These are phyloP conservation scores for Dryococelus australis DNA, from an alignment of 2,888 invertebrate genomes.

Conservation along the genomic window DNA sequence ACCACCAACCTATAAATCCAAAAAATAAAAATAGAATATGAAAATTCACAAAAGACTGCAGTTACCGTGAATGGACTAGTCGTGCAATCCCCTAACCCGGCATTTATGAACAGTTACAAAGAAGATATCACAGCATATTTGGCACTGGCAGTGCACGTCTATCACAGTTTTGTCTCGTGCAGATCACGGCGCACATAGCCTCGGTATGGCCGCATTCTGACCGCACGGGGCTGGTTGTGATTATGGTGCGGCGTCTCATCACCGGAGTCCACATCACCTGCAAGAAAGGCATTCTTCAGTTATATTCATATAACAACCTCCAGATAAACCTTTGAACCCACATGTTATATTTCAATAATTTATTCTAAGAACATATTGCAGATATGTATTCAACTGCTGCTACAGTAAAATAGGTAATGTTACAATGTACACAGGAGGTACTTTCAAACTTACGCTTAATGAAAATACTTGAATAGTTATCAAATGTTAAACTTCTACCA, in stretches of 20 bases:
- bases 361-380: too few relatives aligned
- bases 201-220: constrained; percentile 47
- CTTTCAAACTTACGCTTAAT: too few relatives aligned
- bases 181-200: constrained; percentile 47
- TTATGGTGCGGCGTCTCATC: constrained; percentile 71
- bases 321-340: neutral
- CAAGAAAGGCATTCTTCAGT: constrained; percentile 32
- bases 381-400: too few relatives aligned
- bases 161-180: constrained; percentile 68
- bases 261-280: constrained; percentile 83
- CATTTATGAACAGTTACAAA: neutral
- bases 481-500: too few relatives aligned
- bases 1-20: neutral
- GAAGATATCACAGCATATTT: neutral
- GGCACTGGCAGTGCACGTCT: neutral
- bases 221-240: constrained; percentile 47
- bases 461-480: too few relatives aligned
- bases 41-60: neutral
- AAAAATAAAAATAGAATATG: neutral
- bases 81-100: too few relatives aligned
- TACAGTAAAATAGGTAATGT: too few relatives aligned
- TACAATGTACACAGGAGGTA: too few relatives aligned
- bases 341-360: too few relatives aligned
- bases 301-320: neutral
- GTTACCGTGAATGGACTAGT: neutral